phyloP scores from a whole-genome alignment of 2,113 vertebrate genomes.

The Chionis minor region DNA sequence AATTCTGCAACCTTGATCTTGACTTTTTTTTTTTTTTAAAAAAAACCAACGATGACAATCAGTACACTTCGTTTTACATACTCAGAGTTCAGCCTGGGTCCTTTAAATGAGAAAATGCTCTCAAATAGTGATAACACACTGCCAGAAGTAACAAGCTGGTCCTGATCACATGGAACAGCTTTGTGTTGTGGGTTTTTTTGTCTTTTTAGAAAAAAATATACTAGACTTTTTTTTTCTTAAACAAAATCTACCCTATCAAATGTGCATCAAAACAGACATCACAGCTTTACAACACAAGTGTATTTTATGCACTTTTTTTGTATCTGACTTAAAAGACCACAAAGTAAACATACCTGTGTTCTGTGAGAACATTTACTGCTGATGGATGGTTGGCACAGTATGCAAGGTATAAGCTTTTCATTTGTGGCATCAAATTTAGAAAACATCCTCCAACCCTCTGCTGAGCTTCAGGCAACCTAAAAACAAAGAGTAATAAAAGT shows the following conservation, averaged over 20 bases:
- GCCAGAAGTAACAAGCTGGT: neutral
- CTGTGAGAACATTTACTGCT: slow-evolving; percentile 93
- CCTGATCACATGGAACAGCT: neutral
- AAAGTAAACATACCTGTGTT: slow-evolving; percentile 83
- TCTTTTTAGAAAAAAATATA: neutral
- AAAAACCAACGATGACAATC: neutral
- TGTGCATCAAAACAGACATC: neutral
- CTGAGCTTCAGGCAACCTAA: slow-evolving; percentile 91
- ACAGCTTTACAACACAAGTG: neutral
- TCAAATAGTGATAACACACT: neutral
- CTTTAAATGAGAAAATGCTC: neutral
- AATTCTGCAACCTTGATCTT: neutral
- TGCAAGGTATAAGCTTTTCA: slow-evolving; percentile 88
- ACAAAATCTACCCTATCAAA: neutral
- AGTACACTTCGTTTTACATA: neutral
- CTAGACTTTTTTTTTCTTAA: neutral
- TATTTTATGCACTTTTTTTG: neutral
- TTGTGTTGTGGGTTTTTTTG: neutral
- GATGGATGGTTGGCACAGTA: slow-evolving; percentile 98
- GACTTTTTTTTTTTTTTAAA: neutral
- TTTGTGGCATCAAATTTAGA: slow-evolving; percentile 92
- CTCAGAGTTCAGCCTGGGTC: neutral
- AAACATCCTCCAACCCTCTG: slow-evolving; percentile 95
- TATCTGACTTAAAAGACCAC: neutral
- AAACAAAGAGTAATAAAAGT: neutral